Conservation (phyloP, 2,888 invertebrate species). For the Carpatolechia fugitivella region DNA sequence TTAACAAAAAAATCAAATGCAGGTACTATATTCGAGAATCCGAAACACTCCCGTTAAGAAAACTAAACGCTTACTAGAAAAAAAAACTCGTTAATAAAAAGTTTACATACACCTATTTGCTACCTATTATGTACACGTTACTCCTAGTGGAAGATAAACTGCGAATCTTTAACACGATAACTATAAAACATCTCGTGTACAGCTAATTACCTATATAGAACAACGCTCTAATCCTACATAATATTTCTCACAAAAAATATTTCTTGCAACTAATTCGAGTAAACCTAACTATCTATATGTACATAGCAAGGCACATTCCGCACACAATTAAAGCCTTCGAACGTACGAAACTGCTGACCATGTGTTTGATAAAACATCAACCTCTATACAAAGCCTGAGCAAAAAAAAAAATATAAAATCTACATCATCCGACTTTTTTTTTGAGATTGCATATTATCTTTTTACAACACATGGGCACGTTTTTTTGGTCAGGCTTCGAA, state of each 20-base stretch:
- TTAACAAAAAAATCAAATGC: constrained; percentile 76
- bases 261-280: constrained; percentile 78
- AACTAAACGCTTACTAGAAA: constrained; percentile 74
- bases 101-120: constrained; percentile 63
- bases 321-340: constrained; percentile 74
- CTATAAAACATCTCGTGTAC: constrained; percentile 62
- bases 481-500: constrained; percentile 39
- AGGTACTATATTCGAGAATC: constrained; percentile 80
- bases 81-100: constrained; percentile 63
- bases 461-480: constrained; percentile 12
- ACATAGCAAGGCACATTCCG: constrained; percentile 80
- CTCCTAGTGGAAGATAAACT: constrained; percentile 78
- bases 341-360: constrained; percentile 63
- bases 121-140: constrained; percentile 73
- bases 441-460: constrained; percentile 9
- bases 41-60: constrained; percentile 71
- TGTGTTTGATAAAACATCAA: constrained; percentile 74
- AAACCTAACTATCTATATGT: constrained; percentile 59
- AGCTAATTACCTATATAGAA: constrained; percentile 54
- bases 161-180: constrained; percentile 77
- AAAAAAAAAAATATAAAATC: constrained; percentile 32
- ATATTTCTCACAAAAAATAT: constrained; percentile 76
- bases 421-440: not conserved
- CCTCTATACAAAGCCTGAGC: constrained; percentile 45
- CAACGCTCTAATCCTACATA: constrained; percentile 66